Conservation (phyloP, 2,888 invertebrate genomes). For the Pachycephus smyrnensis region DNA sequence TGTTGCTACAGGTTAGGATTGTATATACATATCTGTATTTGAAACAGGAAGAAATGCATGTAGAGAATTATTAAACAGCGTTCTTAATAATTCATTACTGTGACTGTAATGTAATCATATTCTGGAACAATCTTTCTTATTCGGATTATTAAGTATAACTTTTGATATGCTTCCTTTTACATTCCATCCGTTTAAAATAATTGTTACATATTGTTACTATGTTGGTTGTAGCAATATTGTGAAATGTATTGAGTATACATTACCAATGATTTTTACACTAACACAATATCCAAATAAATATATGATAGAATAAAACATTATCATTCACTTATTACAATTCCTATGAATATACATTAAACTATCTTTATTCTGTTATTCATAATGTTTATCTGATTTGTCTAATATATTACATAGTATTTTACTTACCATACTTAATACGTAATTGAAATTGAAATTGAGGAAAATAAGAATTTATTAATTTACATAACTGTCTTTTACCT, state of each 20-base stretch:
- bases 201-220: slow-evolving; percentile 14
- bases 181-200: slow-evolving; percentile 29
- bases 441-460: too few relatives aligned
- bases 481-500: neutral
- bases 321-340: neutral
- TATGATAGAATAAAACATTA: neutral
- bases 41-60: neutral
- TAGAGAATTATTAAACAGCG: neutral
- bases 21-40: slow-evolving; percentile 16
- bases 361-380: slow-evolving; percentile 6
- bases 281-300: neutral
- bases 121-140: neutral
- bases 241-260: neutral
- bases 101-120: neutral
- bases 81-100: neutral
- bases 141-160: neutral
- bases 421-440: neutral
- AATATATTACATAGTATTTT: too few relatives aligned
- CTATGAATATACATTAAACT: neutral
- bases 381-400: too few relatives aligned
- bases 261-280: neutral
- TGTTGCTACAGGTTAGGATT: neutral
- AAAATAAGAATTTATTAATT: neutral
- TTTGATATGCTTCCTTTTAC: slow-evolving; percentile 16
- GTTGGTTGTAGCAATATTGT: neutral